Evolutionary conservation across 2,888 invertebrate genomes (phyloP).

Genomic region (Oscheius myriophilus): DNA sequence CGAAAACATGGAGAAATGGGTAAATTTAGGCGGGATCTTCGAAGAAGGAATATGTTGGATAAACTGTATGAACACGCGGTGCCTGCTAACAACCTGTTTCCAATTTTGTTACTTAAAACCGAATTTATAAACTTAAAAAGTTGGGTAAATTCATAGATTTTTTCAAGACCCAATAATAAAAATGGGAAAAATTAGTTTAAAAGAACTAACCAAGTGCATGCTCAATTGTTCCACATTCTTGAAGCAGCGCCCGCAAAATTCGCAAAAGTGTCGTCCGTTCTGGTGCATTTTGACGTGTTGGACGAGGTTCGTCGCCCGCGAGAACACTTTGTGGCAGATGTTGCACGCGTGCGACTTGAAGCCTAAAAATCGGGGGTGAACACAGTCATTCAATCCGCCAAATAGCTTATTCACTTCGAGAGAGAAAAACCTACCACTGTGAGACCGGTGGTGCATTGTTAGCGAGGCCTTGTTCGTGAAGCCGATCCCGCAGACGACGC

Average conservation of each 20-base stretch:
- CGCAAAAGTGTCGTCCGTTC: constrained; percentile 43
- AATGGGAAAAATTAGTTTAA: constrained; percentile 17
- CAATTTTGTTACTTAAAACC: too few species aligned
- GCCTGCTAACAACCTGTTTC: too few species aligned
- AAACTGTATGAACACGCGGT: too few species aligned
- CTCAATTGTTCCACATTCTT: constrained; percentile 31
- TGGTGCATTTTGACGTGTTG: constrained; percentile 44
- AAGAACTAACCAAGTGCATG: constrained; percentile 36
- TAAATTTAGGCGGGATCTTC: too few species aligned
- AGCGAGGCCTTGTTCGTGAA: constrained; percentile 24
- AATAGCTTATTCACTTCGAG: too few species aligned
- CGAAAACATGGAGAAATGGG: too few species aligned
- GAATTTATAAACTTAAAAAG: too few species aligned
- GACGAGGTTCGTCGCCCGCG: constrained; percentile 37
- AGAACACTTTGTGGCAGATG: constrained; percentile 39
- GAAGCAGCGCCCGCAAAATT: constrained; percentile 45
- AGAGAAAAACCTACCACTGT: constrained; percentile 16
- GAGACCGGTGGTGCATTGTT: constrained; percentile 25
- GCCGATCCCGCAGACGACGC: constrained; percentile 28
- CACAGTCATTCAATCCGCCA: not conserved
- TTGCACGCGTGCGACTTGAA: constrained; percentile 35
- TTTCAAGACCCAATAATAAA: too few species aligned
- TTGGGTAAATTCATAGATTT: too few species aligned
- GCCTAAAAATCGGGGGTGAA: constrained; percentile 1
- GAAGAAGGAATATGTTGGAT: too few species aligned